Conservation (phyloP, 2,888 invertebrate genomes). For the Rhaphigaster nebulosa region DNA sequence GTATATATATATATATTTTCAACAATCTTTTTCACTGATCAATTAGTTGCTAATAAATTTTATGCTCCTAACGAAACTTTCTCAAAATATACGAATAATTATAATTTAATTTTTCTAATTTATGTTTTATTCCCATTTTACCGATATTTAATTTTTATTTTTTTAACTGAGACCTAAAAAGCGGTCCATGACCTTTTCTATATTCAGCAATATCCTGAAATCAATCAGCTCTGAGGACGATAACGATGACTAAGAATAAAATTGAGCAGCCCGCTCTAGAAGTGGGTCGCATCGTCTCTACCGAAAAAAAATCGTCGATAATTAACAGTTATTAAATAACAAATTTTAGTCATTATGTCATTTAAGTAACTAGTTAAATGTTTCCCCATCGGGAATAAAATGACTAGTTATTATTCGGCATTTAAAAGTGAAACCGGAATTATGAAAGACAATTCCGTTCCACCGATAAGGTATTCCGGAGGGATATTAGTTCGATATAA, state of each 20-base stretch:
- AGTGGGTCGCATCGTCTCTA: background rate
- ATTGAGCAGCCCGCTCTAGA: background rate
- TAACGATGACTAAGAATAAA: slow-evolving; percentile 27
- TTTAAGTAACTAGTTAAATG: slow-evolving; percentile 20
- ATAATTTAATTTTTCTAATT: too few relatives aligned
- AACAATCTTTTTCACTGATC: too few relatives aligned
- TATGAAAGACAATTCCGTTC: background rate
- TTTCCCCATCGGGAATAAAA: background rate
- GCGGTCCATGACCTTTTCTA: slow-evolving; percentile 1
- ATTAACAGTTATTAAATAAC: background rate
- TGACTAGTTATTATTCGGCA: background rate
- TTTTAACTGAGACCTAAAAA: background rate
- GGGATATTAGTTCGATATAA: background rate
- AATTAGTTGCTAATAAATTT: too few relatives aligned
- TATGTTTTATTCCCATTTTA: too few relatives aligned
- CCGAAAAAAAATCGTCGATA: background rate
- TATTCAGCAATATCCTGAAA: slow-evolving; percentile 22
- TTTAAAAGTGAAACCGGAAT: slow-evolving; percentile 33
- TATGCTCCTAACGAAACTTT: too few relatives aligned
- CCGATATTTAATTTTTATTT: too few relatives aligned
- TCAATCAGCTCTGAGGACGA: background rate
- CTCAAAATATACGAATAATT: too few relatives aligned
- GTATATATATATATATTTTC: too few relatives aligned
- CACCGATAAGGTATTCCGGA: background rate
- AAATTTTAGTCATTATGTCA: slow-evolving; percentile 34